These are phyloP conservation scores for Acrocephalus scirpaceus DNA, from an alignment of 2,797 vertebrate species.

Conservation along the genomic window DNA sequence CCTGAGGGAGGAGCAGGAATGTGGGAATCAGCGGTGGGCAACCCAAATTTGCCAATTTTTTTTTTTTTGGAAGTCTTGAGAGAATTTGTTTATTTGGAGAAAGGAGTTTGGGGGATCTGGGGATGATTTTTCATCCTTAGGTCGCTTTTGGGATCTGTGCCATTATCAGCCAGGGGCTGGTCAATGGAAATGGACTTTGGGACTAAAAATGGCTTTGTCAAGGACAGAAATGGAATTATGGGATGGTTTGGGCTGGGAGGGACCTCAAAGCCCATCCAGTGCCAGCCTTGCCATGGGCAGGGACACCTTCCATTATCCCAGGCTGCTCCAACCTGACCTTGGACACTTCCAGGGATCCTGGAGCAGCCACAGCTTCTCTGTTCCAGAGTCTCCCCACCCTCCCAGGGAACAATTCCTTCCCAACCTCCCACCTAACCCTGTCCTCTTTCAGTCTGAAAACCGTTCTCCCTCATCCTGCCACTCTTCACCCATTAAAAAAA, in stretches of 20 bases:
- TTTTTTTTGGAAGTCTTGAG: neutral
- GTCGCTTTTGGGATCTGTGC: neutral
- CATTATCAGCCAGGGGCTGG: neutral
- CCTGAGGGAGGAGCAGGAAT: neutral
- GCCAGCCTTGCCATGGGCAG: neutral
- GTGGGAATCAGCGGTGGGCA: neutral
- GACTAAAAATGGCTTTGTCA: neutral
- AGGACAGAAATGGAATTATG: neutral
- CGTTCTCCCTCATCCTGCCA: neutral
- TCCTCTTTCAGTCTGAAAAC: neutral
- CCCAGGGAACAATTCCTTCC: neutral
- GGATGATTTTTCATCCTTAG: neutral
- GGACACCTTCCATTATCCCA: neutral
- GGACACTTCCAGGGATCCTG: neutral
- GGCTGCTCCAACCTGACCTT: accelerated
- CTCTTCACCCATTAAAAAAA: neutral
- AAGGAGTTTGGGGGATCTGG: neutral
- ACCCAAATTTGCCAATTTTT: neutral
- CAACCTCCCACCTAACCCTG: neutral
- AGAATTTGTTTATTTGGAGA: neutral
- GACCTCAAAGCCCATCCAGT: accelerated
- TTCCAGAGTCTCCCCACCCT: neutral
- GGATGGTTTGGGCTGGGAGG: neutral
- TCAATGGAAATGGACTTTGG: neutral
- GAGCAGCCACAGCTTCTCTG: neutral